Conservation (phyloP, 2,113 vertebrate species). For the Platycercus adscitus region DNA sequence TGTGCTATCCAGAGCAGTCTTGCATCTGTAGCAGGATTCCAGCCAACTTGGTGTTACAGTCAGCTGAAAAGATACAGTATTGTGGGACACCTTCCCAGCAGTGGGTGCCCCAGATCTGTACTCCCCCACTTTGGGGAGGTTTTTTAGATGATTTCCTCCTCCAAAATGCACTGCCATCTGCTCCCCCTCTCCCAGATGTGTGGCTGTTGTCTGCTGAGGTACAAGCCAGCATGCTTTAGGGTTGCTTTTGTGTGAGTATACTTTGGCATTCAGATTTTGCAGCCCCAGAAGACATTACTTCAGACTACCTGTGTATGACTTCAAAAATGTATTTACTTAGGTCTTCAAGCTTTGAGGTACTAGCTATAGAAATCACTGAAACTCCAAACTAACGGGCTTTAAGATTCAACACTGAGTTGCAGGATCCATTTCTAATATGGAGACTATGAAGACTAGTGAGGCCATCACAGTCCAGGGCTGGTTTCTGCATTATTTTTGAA, state of each 20-base stretch:
- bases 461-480: neutral
- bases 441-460: neutral
- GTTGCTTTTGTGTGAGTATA: neutral
- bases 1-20: neutral
- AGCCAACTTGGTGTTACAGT: neutral
- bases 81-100: neutral
- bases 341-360: neutral
- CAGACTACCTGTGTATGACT: neutral
- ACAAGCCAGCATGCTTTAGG: neutral
- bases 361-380: neutral
- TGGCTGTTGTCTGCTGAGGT: neutral
- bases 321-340: neutral
- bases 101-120: neutral
- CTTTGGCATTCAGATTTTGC: neutral
- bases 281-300: neutral
- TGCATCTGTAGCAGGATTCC: neutral
- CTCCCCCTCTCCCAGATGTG: neutral
- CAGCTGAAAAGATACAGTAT: rapidly evolving
- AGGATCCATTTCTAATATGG: neutral
- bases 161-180: neutral
- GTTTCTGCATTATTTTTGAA: neutral
- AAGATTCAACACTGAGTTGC: neutral
- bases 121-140: neutral
- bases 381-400: neutral
- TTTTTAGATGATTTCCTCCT: neutral